Evolutionary conservation across 2,113 vertebrate genomes (phyloP).

Genomic region (Larimichthys polyactis): DNA sequence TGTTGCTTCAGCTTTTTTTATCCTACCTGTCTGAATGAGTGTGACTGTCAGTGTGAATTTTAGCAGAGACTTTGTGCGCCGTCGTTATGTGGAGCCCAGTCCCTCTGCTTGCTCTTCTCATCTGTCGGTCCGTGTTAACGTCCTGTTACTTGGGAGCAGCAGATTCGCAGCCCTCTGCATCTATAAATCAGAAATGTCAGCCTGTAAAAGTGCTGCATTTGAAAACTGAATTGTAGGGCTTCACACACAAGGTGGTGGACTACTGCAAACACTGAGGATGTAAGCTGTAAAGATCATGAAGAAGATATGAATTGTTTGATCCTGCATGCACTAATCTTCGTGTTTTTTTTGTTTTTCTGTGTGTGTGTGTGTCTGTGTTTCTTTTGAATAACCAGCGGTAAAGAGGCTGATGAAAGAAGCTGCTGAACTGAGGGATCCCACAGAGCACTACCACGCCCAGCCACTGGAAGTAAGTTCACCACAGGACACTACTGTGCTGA

Average conservation of each 20-base stretch:
- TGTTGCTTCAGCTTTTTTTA: not conserved
- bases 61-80: not conserved
- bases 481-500: not conserved
- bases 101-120: constrained; percentile 1
- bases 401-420: constrained; percentile 99
- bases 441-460: constrained; percentile 98
- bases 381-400: constrained; percentile 87
- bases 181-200: not conserved
- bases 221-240: not conserved
- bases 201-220: not conserved
- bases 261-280: not conserved
- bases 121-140: constrained; percentile 27
- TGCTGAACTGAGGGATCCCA: constrained; percentile 95
- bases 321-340: constrained; percentile 24
- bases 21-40: not conserved
- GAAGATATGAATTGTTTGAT: not conserved
- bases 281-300: not conserved
- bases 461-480: constrained; percentile 93
- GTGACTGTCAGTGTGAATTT: not conserved
- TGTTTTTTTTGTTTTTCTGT: not conserved
- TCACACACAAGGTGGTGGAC: not conserved
- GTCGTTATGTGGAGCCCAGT: not conserved
- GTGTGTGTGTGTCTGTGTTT: constrained; percentile 43
- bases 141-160: not conserved
- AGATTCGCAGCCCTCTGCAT: not conserved